Evolutionary conservation across 1,140 invertebrate genomes (phyloP).

Genomic region (Bombus confusus): DNA sequence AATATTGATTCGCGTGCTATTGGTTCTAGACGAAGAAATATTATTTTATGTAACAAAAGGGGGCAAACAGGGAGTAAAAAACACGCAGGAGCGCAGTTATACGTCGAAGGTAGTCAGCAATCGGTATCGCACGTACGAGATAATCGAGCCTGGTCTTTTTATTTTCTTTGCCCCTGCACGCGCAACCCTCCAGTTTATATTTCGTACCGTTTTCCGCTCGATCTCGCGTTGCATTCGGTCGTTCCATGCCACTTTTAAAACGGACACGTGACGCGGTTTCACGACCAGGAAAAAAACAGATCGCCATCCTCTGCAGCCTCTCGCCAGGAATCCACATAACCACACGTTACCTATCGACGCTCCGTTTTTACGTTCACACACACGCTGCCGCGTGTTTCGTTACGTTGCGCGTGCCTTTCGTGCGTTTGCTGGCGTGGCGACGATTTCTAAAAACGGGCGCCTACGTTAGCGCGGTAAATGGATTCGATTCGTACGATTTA

Average conservation of each 20-base stretch:
- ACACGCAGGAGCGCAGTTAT: not conserved
- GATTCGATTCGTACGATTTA: not conserved
- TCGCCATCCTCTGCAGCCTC: not conserved
- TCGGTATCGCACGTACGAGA: not conserved
- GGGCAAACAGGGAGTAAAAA: not conserved
- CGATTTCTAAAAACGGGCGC: not conserved
- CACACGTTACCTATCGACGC: not conserved
- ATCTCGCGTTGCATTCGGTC: conserved; percentile 4
- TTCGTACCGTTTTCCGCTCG: not conserved
- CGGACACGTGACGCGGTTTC: not conserved
- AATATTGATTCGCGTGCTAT: not conserved
- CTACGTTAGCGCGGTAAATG: not conserved
- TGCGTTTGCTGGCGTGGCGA: not conserved
- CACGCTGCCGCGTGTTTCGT: not conserved
- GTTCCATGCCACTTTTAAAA: conserved; percentile 5
- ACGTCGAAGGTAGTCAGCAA: not conserved
- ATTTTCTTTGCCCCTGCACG: not conserved
- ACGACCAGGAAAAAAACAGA: not conserved
- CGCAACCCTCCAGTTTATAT: not conserved
- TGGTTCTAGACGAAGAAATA: not conserved
- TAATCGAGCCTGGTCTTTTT: not conserved
- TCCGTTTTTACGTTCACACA: not conserved
- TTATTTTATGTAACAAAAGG: not conserved
- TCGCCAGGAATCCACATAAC: conserved; percentile 3
- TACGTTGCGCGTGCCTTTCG: not conserved